A percentile compares a stretch with the other conserved stretches of the same genome.
Evolutionary conservation across 1,140 invertebrate species (phyloP).

Genomic region (Antheraea pernyi): DNA sequence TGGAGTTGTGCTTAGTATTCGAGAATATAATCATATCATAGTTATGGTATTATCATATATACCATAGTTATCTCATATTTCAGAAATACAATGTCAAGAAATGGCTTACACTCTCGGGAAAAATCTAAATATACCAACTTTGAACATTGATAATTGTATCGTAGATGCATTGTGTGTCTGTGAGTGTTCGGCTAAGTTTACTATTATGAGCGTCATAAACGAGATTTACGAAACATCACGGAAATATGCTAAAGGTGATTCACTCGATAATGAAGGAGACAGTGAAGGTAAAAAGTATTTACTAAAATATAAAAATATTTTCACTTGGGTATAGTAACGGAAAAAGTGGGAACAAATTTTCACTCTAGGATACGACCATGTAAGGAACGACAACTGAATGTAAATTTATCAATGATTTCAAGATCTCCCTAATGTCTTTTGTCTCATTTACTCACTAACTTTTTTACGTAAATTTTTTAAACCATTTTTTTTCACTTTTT

Average conservation of each 20-base stretch:
- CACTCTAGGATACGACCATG: no score
- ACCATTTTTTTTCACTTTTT: no score
- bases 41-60: no score
- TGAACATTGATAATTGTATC: slow-evolving; percentile 57
- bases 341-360: no score
- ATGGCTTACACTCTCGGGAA: slow-evolving; percentile 61
- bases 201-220: slow-evolving; percentile 44
- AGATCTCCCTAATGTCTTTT: no score
- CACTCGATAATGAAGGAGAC: slow-evolving; percentile 22
- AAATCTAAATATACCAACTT: slow-evolving; percentile 43
- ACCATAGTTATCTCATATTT: slow-evolving; percentile 20
- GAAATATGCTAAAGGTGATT: slow-evolving; percentile 33
- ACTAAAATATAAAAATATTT: no score
- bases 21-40: no score
- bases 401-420: neutral
- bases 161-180: slow-evolving; percentile 56
- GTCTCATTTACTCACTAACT: no score
- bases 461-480: no score
- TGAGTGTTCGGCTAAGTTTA: slow-evolving; percentile 39
- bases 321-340: no score
- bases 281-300: slow-evolving; percentile 20
- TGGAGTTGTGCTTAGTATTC: no score
- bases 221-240: slow-evolving; percentile 48
- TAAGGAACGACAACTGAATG: no score
- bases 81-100: slow-evolving; percentile 63